Base-by-base conservation (phyloP, 2,797 vertebrate genomes). In the Prunella strophiata region DNA sequence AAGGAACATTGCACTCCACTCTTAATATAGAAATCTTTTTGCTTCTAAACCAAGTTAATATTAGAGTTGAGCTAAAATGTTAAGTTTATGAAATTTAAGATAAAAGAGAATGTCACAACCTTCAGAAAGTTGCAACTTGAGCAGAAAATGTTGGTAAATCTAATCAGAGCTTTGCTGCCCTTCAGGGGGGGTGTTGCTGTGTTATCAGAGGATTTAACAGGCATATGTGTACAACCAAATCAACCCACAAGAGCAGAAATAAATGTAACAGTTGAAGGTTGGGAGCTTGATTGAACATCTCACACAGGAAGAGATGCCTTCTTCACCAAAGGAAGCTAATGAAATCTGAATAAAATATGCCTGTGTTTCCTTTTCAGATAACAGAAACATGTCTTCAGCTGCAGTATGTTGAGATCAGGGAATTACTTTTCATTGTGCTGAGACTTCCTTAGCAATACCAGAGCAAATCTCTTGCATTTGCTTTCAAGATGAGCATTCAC, bases 401-500 rank as follows among this genome's bases (percentile, higher is more conserved):
- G 4, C 67, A 30, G 0, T 38, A 3, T 40, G 20, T 65, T 70
- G 79, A 92, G 63, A 66, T 92, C 70, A 57, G 71, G 42, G 80
- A 79, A 34, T 73, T 79, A 6, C 38, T 84, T 95, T 82, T 81
- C 30, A 15, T 38, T 84, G 40, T 88, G 36, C 77, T 13, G 38
- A 84, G 51, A 30, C 26, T 79, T 76, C 78, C 76, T 70, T 86
- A 76, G 70, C 88, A 91, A 88, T 90, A 88, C 80, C 59, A 76
- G 77, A 73, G 45, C 79, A 88, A 72, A 83, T 88, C 58, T 65
- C 32, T 77, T 87, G 85, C 71, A 34, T 86, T 95, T 67, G 57
- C 71, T 93, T 94, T 85, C 73, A n/a, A 48, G 91, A 73, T 84
- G 79, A 88, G 89, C 88, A 17, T 50, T 90, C 50, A 30, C 50